Base-by-base conservation (phyloP, 2,113 vertebrate species). In the Mugil cephalus region DNA sequence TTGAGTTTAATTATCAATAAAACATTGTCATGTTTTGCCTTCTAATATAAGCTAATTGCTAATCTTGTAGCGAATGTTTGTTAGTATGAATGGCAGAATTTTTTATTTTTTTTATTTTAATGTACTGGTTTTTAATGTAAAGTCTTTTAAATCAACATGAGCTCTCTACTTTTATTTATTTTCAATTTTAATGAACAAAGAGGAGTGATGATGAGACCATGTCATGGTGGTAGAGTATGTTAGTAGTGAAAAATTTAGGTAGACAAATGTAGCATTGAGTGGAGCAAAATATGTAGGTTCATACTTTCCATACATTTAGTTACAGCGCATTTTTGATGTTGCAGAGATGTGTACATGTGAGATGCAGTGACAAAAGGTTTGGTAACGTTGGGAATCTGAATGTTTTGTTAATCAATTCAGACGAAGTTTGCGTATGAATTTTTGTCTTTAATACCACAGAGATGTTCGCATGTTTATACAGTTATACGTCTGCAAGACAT, bases 331-430 rank as follows among this genome's bases (percentile, higher is more conserved):
- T 69, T 72, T 55, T 78, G 79, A 86, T 75, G 81, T 80, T 77
- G 60, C 60, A 86, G 81, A 69, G 72, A 80, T 74, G 80, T 88
- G 84, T 78, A 79, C n/a, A 58, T 38, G 24, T 38, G 56, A 68
- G 11, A 58, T 8, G 38, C 9, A 0, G 0, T 38, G 8, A 63
- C 17, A 7, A 0, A 3, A 0, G 43, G 13, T 46, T 11, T 34
- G 11, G 18, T 17, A 1, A 12, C 46, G 39, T 60, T 0, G n/a
- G 30, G 39, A 72, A 81, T 59, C 12, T 77, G 71, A 73, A 69
- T 45, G 60, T 82, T 47, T 17, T n/a, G n/a, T n/a, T n/a, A n/a
- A n/a, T n/a, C n/a, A n/a, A n/a, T n/a, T n/a, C n/a, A n/a, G n/a
- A n/a, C n/a, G 11, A 38, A 21, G 48, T 50, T 38, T 64, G 11